Evolutionary conservation across 2,113 vertebrate genomes (phyloP).

Genomic region (Morone chrysops): DNA sequence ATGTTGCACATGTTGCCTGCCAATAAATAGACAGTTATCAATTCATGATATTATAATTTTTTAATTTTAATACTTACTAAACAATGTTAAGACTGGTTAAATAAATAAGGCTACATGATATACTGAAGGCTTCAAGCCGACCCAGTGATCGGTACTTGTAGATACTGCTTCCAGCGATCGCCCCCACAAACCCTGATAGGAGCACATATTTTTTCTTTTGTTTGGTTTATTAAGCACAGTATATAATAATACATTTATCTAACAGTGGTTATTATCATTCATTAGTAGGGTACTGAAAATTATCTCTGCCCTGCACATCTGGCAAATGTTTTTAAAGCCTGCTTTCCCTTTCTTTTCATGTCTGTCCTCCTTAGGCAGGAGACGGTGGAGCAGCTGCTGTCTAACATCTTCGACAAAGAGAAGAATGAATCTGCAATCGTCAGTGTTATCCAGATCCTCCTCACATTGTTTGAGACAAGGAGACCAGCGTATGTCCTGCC

Average conservation of each 20-base stretch:
- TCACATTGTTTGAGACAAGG: constrained; percentile 96
- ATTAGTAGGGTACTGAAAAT: neutral
- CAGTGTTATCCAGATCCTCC: constrained; percentile 97
- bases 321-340: neutral
- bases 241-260: neutral
- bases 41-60: too few relatives aligned
- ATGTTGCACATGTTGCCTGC: too few relatives aligned
- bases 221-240: neutral
- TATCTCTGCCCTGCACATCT: neutral
- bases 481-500: constrained; percentile 92
- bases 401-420: constrained; percentile 97
- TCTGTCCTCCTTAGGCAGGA: constrained; percentile 87
- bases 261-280: neutral
- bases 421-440: constrained; percentile 98
- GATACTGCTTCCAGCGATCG: too few relatives aligned
- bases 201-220: neutral
- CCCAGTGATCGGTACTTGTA: too few relatives aligned
- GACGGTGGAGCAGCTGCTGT: constrained; percentile 95
- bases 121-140: too few relatives aligned
- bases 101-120: too few relatives aligned
- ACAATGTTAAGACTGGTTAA: too few relatives aligned
- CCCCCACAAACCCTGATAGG: too few relatives aligned
- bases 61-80: too few relatives aligned
- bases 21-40: too few relatives aligned
- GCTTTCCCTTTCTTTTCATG: neutral